Conservation (phyloP, 2,797 vertebrate genomes). For the Gila robusta region DNA sequence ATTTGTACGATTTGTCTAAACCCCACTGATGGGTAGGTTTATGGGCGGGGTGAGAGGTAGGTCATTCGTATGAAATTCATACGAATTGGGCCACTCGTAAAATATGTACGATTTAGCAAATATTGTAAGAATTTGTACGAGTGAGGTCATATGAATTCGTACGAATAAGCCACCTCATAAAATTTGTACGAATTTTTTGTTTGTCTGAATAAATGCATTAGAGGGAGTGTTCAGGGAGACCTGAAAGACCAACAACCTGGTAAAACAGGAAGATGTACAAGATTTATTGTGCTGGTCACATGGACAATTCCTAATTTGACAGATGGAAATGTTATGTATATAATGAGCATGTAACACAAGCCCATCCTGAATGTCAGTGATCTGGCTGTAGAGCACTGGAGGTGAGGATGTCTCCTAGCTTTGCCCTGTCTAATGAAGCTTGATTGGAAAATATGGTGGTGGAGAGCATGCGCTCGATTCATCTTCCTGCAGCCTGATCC, state of each 20-base stretch:
- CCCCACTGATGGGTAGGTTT: no score
- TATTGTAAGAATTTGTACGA: no score
- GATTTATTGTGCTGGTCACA: slow-evolving; percentile 10
- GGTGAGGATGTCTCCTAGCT: slow-evolving; percentile 60
- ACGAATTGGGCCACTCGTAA: no score
- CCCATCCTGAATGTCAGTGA: slow-evolving; percentile 42
- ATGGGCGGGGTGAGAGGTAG: no score
- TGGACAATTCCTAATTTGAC: slow-evolving; percentile 47
- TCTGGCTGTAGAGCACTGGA: slow-evolving; percentile 36
- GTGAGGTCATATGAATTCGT: no score
- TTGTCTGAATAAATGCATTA: background rate
- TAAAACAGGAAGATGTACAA: background rate
- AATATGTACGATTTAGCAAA: no score
- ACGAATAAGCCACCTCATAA: no score
- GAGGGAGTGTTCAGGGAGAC: background rate
- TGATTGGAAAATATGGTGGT: slow-evolving; percentile 63
- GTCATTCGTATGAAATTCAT: no score
- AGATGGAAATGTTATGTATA: slow-evolving; percentile 51
- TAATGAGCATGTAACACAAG: slow-evolving; percentile 56
- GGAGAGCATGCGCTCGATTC: slow-evolving; percentile 40
- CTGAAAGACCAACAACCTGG: background rate
- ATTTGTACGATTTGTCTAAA: no score
- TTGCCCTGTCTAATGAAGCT: slow-evolving; percentile 47
- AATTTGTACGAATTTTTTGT: no score
- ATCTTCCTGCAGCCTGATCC: slow-evolving; percentile 51